Evolutionary conservation across 1,140 invertebrate genomes (phyloP), one percentile per base, ranked within the genome.

Genomic region (Dendroctonus ponderosae): DNA sequence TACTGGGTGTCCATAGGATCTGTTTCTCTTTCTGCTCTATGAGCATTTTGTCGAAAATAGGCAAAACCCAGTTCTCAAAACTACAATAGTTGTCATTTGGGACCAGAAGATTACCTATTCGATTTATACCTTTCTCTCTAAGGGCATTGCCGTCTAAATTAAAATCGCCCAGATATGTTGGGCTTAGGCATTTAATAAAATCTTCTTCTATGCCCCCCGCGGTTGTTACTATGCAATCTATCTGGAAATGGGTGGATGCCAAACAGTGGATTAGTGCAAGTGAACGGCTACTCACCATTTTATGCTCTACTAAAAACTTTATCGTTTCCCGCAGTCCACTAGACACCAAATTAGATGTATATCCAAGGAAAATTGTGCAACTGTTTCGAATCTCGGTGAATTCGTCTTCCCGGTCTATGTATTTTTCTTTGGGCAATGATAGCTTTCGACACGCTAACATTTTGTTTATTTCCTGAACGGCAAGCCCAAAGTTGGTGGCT

Each of bases 171-270:
- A 99, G 73, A 76, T 90, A 97, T 0, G 96, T 98, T 5, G 95
- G 93, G 5, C 91, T 92, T 54, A 99, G 81, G 81, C 97, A 99
- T 85, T 99, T 99, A 46, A 99, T 99, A 43, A 99, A 87, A 83
- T 99, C 98, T 82, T 99, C 98, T 81, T 99, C 98, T 3, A 99
- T 85, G 14, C 98, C 98, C 26, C 98, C 98, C 12, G 97, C 98
- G 50, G 96, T 97, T 43, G 97, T 96, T 0, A 99, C 97, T 67
- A 99, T 86, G 76, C 94, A 97, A 80, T 99, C 98, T 44, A 99
- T 85, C 85, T 91, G 73, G 11, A 48, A n/a, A 48, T 48, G 7
- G 2, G 9, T 46, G 44, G 9, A 46, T 26, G 26, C 26, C 2
- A 46, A 46, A 46, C 44, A 46, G 9, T 9, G 44, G 44, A 46